Conservation (phyloP, 2,888 invertebrate species). For the Fissipunctia ypsillon region DNA sequence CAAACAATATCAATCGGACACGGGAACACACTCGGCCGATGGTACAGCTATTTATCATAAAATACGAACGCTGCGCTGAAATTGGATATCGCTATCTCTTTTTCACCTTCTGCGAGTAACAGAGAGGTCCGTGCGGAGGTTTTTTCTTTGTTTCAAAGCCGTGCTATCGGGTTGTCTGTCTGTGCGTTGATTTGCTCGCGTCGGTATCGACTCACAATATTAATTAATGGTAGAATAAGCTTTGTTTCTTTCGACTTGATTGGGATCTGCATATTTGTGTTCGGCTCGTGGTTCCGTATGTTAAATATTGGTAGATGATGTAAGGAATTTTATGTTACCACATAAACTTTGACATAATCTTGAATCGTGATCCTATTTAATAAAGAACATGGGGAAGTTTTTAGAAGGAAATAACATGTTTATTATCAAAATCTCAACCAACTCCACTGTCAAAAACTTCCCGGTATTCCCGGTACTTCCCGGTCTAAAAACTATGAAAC, state of each 20-base stretch:
- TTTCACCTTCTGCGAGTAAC: slow-evolving; percentile 68
- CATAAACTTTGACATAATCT: slow-evolving; percentile 3
- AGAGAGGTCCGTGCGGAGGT: slow-evolving; percentile 69
- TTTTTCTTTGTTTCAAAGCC: slow-evolving; percentile 81
- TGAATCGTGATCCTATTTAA: too few relatives aligned
- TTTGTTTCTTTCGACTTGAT: slow-evolving; percentile 81
- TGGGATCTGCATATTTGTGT: slow-evolving; percentile 74
- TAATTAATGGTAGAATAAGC: slow-evolving; percentile 85
- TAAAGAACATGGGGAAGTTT: neutral
- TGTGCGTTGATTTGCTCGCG: slow-evolving; percentile 84
- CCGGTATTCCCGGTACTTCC: too few relatives aligned
- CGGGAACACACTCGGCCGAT: slow-evolving; percentile 84
- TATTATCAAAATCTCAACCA: neutral
- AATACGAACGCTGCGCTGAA: slow-evolving; percentile 81
- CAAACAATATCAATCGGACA: slow-evolving; percentile 87
- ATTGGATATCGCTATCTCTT: slow-evolving; percentile 77
- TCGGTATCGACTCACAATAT: slow-evolving; percentile 84
- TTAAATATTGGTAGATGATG: slow-evolving; percentile 16
- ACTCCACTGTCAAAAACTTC: neutral
- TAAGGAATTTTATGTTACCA: neutral
- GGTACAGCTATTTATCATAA: slow-evolving; percentile 87
- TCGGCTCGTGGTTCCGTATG: slow-evolving; percentile 68
- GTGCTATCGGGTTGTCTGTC: slow-evolving; percentile 81
- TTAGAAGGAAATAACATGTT: neutral
- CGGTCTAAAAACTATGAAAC: too few relatives aligned